Evolutionary conservation across 1,140 invertebrate genomes (phyloP), one percentile per base, ranked within the genome.

Genomic region (Phymorhynchus buccinoides): DNA sequence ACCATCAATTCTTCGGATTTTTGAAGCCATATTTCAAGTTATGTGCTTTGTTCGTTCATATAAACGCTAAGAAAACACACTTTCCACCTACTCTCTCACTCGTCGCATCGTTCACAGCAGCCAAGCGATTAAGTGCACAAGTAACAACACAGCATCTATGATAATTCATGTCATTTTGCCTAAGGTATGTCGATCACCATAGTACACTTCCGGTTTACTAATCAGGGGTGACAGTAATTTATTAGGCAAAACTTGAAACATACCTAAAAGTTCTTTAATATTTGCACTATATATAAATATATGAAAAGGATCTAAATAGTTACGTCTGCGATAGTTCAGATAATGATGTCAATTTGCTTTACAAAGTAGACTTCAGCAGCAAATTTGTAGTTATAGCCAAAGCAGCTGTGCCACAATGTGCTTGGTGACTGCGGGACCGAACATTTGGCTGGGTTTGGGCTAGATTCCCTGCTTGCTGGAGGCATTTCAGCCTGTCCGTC

Each of bases 151-250:
- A 32, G 73, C 82, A 84, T 44, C 68, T 78, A 78, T 84, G 42
- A 77, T 84, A 84, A 84, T 84, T 86, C 80, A 86, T 80, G 85
- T 86, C 85, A 86, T 86, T 84, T 84, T 86, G 75, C 82, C 81
- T 86, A 86, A 86, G 85, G 85, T 86, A 86, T 86, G 85, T 86
- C 82, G 73, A 80, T 85, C 84, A 77, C 81, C 82, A 83, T 80
- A 48, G 82, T 80, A 80, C 82, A 86, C 85, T 86, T 86, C 85
- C 85, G 85, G 82, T 66, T 84, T 14, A 78, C 66, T 84, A 56
- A 86, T 37, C 75, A 75, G 27, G 73, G 73, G 73, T 75, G 73
- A 75, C 39, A 37, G 73, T 75, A 35, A 75, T 41, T 75, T n/a
- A n/a, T n/a, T n/a, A n/a, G n/a, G n/a, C n/a, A n/a, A n/a, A n/a